Percentiles rank a stretch among this genome's conserved stretches.
Evolutionary conservation across 2,797 vertebrate genomes (phyloP).

Genomic region (Melanotaenia trifasciata): DNA sequence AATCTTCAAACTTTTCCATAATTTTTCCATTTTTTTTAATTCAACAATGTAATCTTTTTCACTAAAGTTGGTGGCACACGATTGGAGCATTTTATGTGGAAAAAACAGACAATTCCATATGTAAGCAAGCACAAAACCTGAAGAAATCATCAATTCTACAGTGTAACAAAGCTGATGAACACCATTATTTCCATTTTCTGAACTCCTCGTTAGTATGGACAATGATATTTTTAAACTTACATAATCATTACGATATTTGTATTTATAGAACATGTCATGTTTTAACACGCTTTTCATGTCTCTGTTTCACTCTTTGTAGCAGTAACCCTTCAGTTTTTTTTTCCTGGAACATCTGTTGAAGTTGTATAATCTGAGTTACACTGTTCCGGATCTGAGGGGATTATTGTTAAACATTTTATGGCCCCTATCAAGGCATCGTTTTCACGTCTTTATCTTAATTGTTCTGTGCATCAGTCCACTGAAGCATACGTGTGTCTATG

Average conservation of each 20-base stretch:
- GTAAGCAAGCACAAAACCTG: background rate
- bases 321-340: background rate
- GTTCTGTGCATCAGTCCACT: slow-evolving; percentile 41
- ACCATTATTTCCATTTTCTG: background rate
- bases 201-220: too few relatives aligned
- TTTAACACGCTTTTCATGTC: slow-evolving; percentile 6
- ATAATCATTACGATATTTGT: slow-evolving; percentile 8
- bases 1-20: too few relatives aligned
- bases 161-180: background rate
- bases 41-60: too few relatives aligned
- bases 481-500: slow-evolving; percentile 34
- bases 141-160: background rate
- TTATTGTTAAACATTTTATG: slow-evolving; percentile 46
- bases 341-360: slow-evolving; percentile 14
- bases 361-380: slow-evolving; percentile 26
- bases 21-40: too few relatives aligned
- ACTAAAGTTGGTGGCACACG: too few relatives aligned
- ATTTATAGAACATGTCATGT: slow-evolving; percentile 3
- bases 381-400: slow-evolving; percentile 35
- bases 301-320: background rate
- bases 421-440: slow-evolving; percentile 40
- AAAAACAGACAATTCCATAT: too few relatives aligned
- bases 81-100: too few relatives aligned
- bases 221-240: background rate
- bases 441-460: slow-evolving; percentile 18